Evolutionary conservation across 2,797 vertebrate genomes (phyloP).

Genomic region (Gorsachius magnificus): DNA sequence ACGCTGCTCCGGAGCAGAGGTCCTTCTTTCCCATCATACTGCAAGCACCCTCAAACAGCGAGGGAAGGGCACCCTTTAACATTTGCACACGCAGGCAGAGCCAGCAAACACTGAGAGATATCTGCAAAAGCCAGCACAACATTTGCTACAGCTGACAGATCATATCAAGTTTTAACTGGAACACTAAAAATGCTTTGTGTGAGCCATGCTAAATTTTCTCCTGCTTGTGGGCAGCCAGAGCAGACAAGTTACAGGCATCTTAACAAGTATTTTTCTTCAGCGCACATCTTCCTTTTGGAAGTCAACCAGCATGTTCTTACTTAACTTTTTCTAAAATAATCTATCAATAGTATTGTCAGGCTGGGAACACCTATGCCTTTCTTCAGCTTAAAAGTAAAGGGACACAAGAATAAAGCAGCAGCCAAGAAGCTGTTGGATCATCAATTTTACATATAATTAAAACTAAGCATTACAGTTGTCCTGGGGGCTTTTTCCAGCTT

Average conservation of each 20-base stretch:
- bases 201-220: background rate
- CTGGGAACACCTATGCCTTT: background rate
- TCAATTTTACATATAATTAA: background rate
- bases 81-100: background rate
- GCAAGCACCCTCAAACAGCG: background rate
- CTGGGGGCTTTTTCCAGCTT: background rate
- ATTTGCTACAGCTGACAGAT: background rate
- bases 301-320: background rate
- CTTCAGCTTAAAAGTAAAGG: background rate
- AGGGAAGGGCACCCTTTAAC: background rate
- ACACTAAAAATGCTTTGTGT: background rate
- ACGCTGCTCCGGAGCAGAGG: background rate
- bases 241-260: background rate
- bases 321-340: background rate
- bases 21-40: background rate
- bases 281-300: background rate
- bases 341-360: background rate
- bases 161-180: background rate
- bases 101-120: background rate
- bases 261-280: background rate
- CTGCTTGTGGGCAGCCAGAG: background rate
- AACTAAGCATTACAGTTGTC: background rate
- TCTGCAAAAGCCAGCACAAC: background rate
- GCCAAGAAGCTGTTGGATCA: background rate
- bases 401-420: background rate